Conservation (phyloP, 2,797 vertebrate species). For the Buceros bicornis region DNA sequence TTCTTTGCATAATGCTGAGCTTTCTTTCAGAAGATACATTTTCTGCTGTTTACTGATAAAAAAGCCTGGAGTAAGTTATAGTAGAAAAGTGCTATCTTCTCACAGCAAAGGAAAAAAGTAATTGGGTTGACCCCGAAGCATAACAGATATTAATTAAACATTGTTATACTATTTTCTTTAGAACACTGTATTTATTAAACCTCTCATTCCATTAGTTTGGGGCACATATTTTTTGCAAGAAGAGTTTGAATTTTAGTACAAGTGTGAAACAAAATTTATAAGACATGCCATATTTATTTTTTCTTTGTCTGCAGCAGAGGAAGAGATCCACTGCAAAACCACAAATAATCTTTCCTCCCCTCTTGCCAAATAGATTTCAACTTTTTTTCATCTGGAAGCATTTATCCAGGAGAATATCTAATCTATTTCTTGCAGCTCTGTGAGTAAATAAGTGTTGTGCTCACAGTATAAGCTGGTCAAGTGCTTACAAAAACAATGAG, state of each 20-base stretch:
- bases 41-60: slow-evolving; percentile 64
- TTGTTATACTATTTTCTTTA: slow-evolving; percentile 48
- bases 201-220: slow-evolving; percentile 49
- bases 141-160: slow-evolving; percentile 65
- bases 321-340: background rate
- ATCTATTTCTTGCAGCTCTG: background rate
- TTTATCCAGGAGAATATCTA: slow-evolving; percentile 18
- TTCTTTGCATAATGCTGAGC: slow-evolving; percentile 67
- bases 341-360: background rate
- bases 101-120: slow-evolving; percentile 61
- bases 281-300: background rate
- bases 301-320: background rate
- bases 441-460: background rate
- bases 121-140: slow-evolving; percentile 46
- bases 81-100: slow-evolving; percentile 69
- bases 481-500: background rate
- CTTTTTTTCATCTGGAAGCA: background rate
- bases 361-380: slow-evolving; percentile 4
- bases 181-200: slow-evolving; percentile 53
- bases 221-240: slow-evolving; percentile 30
- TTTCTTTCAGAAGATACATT: slow-evolving; percentile 63
- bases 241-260: slow-evolving; percentile 9
- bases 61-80: slow-evolving; percentile 65
- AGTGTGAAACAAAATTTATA: slow-evolving; percentile 26
- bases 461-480: background rate